Base-by-base conservation (phyloP, 2,797 vertebrate species). In the Nasua narica region DNA sequence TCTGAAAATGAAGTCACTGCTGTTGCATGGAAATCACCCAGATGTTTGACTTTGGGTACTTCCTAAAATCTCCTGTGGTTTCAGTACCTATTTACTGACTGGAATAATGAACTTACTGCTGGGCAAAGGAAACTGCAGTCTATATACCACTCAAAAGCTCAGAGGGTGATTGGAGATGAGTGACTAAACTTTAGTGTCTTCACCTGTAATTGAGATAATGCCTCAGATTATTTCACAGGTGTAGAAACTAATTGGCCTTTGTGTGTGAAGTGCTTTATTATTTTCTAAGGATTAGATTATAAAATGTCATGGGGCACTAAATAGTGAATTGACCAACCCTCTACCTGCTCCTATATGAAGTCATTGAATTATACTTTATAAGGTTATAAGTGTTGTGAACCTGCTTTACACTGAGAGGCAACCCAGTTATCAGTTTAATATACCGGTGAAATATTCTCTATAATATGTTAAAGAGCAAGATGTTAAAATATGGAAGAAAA, bases 251-350 rank as follows among this genome's bases (percentile, higher is more conserved):
- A 78, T 85, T 74, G 77, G 23, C 70, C 46, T 91, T 91, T 91
- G 56, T 15, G 27, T 88, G 83, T 79, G 32, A 88, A 72, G 52
- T 85, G 13, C 54, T 91, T 89, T 78, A 69, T 85, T 86, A 90
- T 95, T 95, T 94, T 74, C 46, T 91, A 60, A 91, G 78, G 72
- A 60, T 85, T 88, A 69, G 50, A 43, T 88, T 89, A 69, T 97
- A 89, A 86, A 91, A 88, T n/a, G 74, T 89, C 85, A 48, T 76
- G 40, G 8, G 19, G 19, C 74, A 56, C 83, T 87, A 50, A 70
- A 77, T 65, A 84, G 14, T 37, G 37, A 94, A 50, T 89, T 85
- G 40, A 58, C 35, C 18, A 67, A 60, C 90, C 18, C 40, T 90
- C 18, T 46, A 50, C 37, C 14, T 52, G 12, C 87, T 93, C 25